Base-by-base conservation (phyloP, 1,140 invertebrate genomes). In the Pollicipes pollicipes region DNA sequence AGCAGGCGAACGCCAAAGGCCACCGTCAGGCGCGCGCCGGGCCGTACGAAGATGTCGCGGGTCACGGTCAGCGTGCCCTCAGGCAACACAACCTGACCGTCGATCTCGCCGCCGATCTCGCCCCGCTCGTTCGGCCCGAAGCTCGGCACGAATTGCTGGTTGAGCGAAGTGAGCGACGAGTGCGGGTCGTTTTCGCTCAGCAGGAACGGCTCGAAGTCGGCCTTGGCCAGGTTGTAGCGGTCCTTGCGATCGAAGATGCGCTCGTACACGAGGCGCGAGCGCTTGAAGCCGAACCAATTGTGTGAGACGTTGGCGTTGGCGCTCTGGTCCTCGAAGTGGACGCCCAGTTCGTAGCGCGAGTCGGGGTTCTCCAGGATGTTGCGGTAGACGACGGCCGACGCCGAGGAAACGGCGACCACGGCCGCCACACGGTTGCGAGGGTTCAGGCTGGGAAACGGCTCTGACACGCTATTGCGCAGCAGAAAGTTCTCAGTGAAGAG, bases 311-410 rank as follows among this genome's bases (percentile, higher is more conserved):
- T 92, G 16, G 99, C 90, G n/a, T 86, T 82, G 80, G 91, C 88
- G 75, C 92, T 95, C 77, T 97, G 95, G 78, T 97, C 94, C 75
- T 90, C 87, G 2, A 98, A 82, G 77, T 98, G 95, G 1, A 93
- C 95, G 0, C 93, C 94, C 68, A 99, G 88, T 82, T 99, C 96
- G 78, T 91, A 98, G 70, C 84, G 85, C 26, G 93, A 93, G 69
- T 89, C 86, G 0, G 87, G 88, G 82, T 99, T 99, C 70, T 93
- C 85, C 66, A 99, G 85, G 72, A 94, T 91, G 79, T 99, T 99
- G 72, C 95, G 83, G 75, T 85, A 93, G 3, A 99, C 84, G 66
- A 88, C 83, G 0, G 97, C 87, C 78, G 98, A 98, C 67, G 80
- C 79, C 71, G 90, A 90, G 0, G 92, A 94, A 0, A 93, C 87